Evolutionary conservation across 2,113 vertebrate genomes (phyloP).

Genomic region (Herpetotheres cachinnans): DNA sequence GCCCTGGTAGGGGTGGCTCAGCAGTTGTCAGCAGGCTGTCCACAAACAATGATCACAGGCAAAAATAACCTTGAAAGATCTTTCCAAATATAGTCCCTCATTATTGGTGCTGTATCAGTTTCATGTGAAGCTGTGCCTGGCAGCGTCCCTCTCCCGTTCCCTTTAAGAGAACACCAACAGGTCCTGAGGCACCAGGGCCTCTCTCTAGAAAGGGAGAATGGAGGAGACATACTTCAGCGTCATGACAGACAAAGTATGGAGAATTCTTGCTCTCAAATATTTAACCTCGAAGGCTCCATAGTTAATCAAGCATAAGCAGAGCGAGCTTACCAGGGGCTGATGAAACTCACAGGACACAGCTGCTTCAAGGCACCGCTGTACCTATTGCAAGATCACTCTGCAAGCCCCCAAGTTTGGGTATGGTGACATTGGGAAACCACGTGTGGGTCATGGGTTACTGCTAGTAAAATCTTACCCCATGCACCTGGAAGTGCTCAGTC

Average conservation of each 20-base stretch:
- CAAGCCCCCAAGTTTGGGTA: neutral
- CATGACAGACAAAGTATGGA: neutral
- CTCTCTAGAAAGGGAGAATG: neutral
- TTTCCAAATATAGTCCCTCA: constrained; percentile 22
- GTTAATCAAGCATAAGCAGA: neutral
- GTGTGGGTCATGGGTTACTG: neutral
- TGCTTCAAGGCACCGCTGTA: neutral
- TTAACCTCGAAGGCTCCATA: neutral
- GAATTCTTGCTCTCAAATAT: neutral
- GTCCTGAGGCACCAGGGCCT: neutral
- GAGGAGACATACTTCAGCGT: neutral
- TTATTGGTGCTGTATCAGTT: constrained; percentile 32
- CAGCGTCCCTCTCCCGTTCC: neutral
- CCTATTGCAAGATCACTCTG: neutral
- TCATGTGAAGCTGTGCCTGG: constrained; percentile 13
- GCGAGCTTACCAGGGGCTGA: neutral
- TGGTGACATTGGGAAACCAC: neutral
- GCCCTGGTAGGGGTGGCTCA: neutral
- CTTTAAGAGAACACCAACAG: neutral
- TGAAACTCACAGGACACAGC: neutral
- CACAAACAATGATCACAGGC: constrained; percentile 22
- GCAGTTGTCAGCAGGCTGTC: neutral
- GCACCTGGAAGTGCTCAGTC: neutral
- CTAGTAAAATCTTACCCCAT: neutral
- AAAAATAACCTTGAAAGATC: constrained; percentile 45